These are phyloP conservation scores for Mimumesa dahlbomi DNA, from an alignment of 2,888 invertebrate species.

Conservation along the genomic window DNA sequence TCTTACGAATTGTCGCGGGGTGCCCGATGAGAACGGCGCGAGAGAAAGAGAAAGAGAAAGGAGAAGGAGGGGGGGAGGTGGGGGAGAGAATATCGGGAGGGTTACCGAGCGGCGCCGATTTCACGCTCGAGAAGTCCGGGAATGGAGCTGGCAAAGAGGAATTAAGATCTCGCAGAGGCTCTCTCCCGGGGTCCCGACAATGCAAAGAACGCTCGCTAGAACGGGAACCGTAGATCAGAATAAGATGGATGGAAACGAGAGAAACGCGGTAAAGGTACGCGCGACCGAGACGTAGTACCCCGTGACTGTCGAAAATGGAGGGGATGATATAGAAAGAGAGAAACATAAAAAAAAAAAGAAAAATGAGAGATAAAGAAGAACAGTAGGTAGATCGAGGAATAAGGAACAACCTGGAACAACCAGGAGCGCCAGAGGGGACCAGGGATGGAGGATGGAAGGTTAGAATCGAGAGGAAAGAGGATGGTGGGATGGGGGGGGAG, in stretches of 20 bases:
- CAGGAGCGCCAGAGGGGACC: constrained; percentile 10
- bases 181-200: constrained; percentile 51
- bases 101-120: constrained; percentile 56
- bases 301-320: neutral
- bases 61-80: constrained; percentile 27
- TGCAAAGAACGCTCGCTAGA: constrained; percentile 51
- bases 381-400: neutral
- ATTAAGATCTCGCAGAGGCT: constrained; percentile 65
- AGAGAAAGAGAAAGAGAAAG: constrained; percentile 4
- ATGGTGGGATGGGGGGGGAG: constrained; percentile 8
- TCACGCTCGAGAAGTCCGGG: constrained; percentile 65
- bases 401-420: constrained; percentile 18
- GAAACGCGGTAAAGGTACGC: neutral
- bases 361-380: constrained; percentile 7
- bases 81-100: too few species aligned
- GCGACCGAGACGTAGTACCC: neutral
- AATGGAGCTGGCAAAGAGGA: constrained; percentile 65
- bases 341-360: constrained; percentile 7
- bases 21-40: constrained; percentile 39
- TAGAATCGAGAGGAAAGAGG: constrained; percentile 36
- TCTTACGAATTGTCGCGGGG: constrained; percentile 65
- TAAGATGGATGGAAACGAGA: constrained; percentile 39
- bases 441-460: constrained; percentile 20
- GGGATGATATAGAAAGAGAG: neutral
- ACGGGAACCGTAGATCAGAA: constrained; percentile 29